phyloP scores from a whole-genome alignment of 2,113 vertebrate genomes.

The Agelaius tricolor region DNA sequence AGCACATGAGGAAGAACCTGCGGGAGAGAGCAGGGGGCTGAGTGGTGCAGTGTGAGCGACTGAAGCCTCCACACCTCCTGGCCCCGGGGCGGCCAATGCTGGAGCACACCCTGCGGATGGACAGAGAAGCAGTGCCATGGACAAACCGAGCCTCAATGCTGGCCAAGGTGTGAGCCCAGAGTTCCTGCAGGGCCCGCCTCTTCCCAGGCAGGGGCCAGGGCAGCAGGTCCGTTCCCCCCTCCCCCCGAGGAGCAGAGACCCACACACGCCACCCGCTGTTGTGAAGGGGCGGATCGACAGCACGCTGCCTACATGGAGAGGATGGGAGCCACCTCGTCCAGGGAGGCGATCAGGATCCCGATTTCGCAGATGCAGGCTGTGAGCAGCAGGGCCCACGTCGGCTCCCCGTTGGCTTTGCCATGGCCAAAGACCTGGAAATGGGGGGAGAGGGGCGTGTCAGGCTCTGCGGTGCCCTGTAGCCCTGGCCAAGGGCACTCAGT shows the following conservation, averaged over 20 bases:
- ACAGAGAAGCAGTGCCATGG: fast-evolving
- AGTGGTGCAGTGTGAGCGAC: fast-evolving
- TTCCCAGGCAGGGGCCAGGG: not conserved
- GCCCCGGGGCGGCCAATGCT: fast-evolving
- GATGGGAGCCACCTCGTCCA: constrained; percentile 95
- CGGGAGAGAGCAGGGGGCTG: not conserved
- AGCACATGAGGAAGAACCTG: constrained; percentile 99
- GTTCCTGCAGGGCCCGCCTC: not conserved
- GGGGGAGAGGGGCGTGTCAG: fast-evolving
- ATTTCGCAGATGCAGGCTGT: constrained; percentile 96
- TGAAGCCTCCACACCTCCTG: fast-evolving
- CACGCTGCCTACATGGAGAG: constrained; percentile 90
- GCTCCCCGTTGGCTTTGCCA: constrained; percentile 95
- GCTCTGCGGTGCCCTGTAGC: fast-evolving
- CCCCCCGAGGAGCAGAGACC: not conserved
- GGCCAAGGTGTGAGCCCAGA: not conserved
- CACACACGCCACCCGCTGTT: not conserved
- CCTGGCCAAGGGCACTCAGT: not conserved
- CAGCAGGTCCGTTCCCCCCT: fast-evolving
- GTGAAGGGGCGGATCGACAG: not conserved
- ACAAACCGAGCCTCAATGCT: fast-evolving
- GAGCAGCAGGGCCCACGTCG: constrained; percentile 95
- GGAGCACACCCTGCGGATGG: fast-evolving
- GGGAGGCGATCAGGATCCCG: constrained; percentile 96
- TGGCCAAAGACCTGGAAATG: constrained; percentile 90